These are phyloP conservation scores for Myripristis jacobus DNA, from an alignment of 2,797 vertebrate species.

Conservation along the genomic window DNA sequence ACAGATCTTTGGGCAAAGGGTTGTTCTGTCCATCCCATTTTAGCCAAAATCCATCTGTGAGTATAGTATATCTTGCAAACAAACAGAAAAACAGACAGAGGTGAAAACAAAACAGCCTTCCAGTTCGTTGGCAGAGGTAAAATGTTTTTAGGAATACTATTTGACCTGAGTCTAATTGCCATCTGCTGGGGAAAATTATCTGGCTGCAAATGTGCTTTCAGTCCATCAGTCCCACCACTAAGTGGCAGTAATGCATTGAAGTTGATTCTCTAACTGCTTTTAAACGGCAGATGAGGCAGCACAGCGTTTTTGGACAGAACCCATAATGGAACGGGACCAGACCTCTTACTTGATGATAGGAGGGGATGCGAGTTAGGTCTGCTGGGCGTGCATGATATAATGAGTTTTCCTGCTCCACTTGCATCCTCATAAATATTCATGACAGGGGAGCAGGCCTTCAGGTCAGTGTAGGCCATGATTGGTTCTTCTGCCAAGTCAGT, in stretches of 20 bases:
- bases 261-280: slow-evolving; percentile 64
- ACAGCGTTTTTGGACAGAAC: slow-evolving; percentile 43
- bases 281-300: slow-evolving; percentile 61
- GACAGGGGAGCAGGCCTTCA: slow-evolving; percentile 41
- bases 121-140: slow-evolving; percentile 34
- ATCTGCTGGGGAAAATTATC: slow-evolving; percentile 61
- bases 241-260: slow-evolving; percentile 68
- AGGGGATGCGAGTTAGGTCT: slow-evolving; percentile 43
- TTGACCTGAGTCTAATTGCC: slow-evolving; percentile 55
- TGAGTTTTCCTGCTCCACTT: slow-evolving; percentile 33
- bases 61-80: slow-evolving; percentile 13
- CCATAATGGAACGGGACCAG: slow-evolving; percentile 61
- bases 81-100: background rate
- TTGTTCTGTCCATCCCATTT: background rate
- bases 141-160: slow-evolving; percentile 27
- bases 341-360: slow-evolving; percentile 42
- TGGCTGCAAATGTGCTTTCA: slow-evolving; percentile 51
- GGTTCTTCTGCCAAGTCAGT: slow-evolving; percentile 56
- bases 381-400: slow-evolving; percentile 38
- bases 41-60: slow-evolving; percentile 12
- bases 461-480: slow-evolving; percentile 62
- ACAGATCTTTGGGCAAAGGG: background rate
- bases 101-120: slow-evolving; percentile 7
- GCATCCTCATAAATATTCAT: slow-evolving; percentile 63
- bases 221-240: slow-evolving; percentile 60